Percentiles rank a stretch among this genome's conserved stretches.
These are phyloP conservation scores for Andrena bucephala DNA, from an alignment of 2,888 invertebrate genomes.

Conservation along the genomic window DNA sequence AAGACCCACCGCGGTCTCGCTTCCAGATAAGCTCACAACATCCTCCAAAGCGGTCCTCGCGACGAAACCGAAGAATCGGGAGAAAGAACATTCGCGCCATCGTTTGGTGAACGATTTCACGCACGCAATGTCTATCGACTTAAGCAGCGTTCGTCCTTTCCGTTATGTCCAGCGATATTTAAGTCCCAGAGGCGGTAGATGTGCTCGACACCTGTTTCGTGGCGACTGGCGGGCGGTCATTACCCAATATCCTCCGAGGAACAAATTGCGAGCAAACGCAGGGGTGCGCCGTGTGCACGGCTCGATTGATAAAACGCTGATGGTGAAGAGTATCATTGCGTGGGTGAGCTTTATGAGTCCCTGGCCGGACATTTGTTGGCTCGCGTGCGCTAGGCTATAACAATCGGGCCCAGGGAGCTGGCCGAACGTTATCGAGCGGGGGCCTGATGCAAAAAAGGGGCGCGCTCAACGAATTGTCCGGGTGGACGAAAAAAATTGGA, in stretches of 20 bases:
- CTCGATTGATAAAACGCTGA: conserved; percentile 53
- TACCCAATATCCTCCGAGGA: conserved; percentile 40
- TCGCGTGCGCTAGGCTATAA: conserved; percentile 52
- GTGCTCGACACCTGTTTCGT: conserved; percentile 43
- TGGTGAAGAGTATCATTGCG: conserved; percentile 39
- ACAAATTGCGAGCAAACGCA: conserved; percentile 54
- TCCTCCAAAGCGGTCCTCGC: not conserved
- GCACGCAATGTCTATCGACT: conserved; percentile 32
- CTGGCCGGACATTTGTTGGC: conserved; percentile 56
- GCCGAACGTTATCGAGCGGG: conserved; percentile 49
- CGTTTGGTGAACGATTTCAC: conserved; percentile 8
- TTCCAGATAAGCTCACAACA: not conserved
- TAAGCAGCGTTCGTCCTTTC: not conserved
- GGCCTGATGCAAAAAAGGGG: conserved; percentile 55
- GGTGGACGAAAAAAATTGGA: conserved; percentile 70
- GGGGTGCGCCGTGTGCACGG: not conserved
- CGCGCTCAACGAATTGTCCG: conserved; percentile 68
- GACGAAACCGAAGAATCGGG: not conserved
- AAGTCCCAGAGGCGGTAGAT: conserved; percentile 4
- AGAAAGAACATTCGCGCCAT: not conserved
- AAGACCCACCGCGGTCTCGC: not conserved
- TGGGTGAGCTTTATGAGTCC: conserved; percentile 62
- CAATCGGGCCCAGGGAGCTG: conserved; percentile 37
- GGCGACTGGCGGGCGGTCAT: conserved; percentile 26
- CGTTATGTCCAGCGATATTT: conserved; percentile 17